Conservation (phyloP, 2,797 vertebrate genomes). For the Microcaecilia unicolor region DNA sequence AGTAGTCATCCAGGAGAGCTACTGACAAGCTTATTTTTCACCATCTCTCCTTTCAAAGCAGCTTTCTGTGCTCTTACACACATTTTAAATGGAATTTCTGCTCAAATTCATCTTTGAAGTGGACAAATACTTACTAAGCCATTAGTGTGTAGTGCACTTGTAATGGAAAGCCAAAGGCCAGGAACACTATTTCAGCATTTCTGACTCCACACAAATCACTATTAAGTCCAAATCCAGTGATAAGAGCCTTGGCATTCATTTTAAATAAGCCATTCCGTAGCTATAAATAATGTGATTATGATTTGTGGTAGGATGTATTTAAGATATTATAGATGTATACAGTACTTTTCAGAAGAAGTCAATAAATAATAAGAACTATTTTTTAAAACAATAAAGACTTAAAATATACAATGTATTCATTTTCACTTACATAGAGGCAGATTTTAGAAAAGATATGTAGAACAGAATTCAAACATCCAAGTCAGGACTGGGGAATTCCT, state of each 20-base stretch:
- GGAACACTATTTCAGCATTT: not conserved
- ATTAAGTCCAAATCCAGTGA: not conserved
- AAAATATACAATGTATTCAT: too few relatives aligned
- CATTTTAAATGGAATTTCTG: constrained; percentile 13
- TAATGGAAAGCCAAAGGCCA: constrained; percentile 1
- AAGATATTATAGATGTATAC: not conserved
- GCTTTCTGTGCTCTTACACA: constrained; percentile 2
- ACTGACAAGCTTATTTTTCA: constrained; percentile 22
- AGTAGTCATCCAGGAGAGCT: accelerated
- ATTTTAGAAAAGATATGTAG: too few relatives aligned
- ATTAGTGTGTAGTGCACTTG: not conserved
- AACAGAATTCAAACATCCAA: too few relatives aligned
- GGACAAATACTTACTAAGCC: not conserved
- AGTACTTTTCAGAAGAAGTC: not conserved
- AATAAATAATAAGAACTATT: not conserved
- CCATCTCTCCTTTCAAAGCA: not conserved
- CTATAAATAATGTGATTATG: constrained; percentile 5
- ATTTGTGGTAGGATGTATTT: not conserved
- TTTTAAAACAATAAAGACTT: not conserved
- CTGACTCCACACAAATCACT: not conserved
- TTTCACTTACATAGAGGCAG: too few relatives aligned
- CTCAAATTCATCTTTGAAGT: constrained; percentile 9
- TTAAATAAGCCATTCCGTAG: not conserved
- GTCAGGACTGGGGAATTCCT: too few relatives aligned
- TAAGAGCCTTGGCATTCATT: not conserved